phyloP scores from a whole-genome alignment of 2,888 invertebrate genomes.

The Teleogryllus oceanicus region DNA sequence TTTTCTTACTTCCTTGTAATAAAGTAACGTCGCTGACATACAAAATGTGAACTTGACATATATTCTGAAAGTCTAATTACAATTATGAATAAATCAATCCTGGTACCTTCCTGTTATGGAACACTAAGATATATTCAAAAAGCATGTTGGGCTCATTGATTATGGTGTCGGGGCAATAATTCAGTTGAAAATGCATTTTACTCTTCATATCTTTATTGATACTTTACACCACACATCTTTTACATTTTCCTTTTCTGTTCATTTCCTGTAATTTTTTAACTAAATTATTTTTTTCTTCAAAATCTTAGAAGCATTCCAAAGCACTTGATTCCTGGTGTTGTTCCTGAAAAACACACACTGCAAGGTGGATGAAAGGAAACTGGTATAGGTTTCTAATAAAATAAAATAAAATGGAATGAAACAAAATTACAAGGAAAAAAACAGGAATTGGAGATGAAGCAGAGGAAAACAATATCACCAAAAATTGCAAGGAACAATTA shows the following conservation, averaged over 20 bases:
- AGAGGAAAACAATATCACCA: neutral
- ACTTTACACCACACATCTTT: conserved; percentile 18
- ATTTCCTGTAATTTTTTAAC: neutral
- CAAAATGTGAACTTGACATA: too few species aligned
- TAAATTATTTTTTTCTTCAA: neutral
- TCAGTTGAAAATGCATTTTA: too few species aligned
- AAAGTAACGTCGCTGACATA: too few species aligned
- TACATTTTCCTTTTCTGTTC: conserved; percentile 1
- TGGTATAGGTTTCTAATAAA: neutral
- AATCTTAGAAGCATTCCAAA: neutral
- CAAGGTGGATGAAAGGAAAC: conserved; percentile 6
- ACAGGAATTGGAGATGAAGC: neutral
- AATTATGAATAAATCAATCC: too few species aligned
- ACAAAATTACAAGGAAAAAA: neutral
- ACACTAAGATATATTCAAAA: too few species aligned
- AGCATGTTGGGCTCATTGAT: too few species aligned
- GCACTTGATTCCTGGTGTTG: neutral
- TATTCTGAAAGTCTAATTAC: too few species aligned
- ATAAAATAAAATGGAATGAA: neutral
- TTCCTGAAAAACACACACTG: conserved; percentile 7
- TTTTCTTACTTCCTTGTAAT: too few species aligned
- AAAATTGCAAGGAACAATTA: neutral
- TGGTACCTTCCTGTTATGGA: too few species aligned
- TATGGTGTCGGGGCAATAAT: too few species aligned
- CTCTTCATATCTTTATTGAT: neutral